phyloP scores from a whole-genome alignment of 2,113 vertebrate genomes.

The Amblyopsis rosae region DNA sequence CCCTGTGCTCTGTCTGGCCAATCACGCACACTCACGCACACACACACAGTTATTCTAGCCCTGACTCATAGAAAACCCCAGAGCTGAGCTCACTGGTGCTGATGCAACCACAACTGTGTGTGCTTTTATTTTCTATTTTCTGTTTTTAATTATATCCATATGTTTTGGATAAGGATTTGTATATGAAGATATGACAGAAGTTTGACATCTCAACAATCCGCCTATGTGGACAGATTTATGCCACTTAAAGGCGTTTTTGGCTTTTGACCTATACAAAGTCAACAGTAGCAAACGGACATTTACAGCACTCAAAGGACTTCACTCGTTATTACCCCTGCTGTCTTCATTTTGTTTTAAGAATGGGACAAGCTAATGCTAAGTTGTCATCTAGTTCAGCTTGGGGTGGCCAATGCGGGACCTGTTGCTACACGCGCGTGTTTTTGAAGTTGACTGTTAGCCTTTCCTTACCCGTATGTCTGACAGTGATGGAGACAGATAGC shows the following conservation, averaged over 20 bases:
- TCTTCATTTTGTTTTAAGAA: slow-evolving; percentile 1
- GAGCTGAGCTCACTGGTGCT: slow-evolving; percentile 40
- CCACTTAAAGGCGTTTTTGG: not conserved
- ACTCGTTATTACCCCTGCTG: slow-evolving; percentile 11
- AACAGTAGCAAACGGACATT: not conserved
- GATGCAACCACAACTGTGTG: slow-evolving; percentile 1
- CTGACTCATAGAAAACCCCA: slow-evolving; percentile 56
- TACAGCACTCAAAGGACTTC: not conserved
- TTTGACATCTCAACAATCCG: not conserved
- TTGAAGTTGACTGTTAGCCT: slow-evolving; percentile 49
- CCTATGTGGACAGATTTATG: not conserved
- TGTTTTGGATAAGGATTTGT: not conserved
- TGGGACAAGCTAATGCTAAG: slow-evolving; percentile 17
- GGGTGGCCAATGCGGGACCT: slow-evolving; percentile 43
- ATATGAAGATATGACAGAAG: too few relatives aligned
- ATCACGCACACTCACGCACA: slow-evolving; percentile 42
- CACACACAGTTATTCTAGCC: slow-evolving; percentile 39
- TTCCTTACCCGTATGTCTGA: slow-evolving; percentile 45
- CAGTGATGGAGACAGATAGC: slow-evolving; percentile 66
- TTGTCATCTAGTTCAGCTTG: slow-evolving; percentile 28
- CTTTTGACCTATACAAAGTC: slow-evolving; percentile 6
- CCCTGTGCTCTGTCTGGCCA: slow-evolving; percentile 6
- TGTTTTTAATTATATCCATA: not conserved
- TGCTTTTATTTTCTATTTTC: not conserved
- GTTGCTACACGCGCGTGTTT: slow-evolving; percentile 49